These are phyloP conservation scores for Callitettix versicolor DNA, from an alignment of 1,140 invertebrate genomes.

Conservation along the genomic window DNA sequence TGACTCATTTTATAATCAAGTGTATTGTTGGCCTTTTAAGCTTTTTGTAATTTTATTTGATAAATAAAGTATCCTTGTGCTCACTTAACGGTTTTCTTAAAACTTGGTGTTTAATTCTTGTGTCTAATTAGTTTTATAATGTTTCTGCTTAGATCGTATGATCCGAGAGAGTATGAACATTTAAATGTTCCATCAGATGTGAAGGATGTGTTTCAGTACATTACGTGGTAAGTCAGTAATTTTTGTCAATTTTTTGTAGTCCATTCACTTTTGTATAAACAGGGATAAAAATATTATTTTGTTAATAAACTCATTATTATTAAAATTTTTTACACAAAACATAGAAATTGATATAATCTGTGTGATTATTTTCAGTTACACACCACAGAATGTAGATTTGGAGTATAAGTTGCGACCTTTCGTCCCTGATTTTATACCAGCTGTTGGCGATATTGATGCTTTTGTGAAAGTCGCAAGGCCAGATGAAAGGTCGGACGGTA, in stretches of 20 bases:
- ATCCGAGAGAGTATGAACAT: constrained; percentile 75
- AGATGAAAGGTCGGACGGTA: constrained; percentile 53
- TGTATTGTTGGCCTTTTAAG: too few relatives aligned
- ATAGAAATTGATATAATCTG: too few relatives aligned
- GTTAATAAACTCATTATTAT: too few relatives aligned
- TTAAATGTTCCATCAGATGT: constrained; percentile 73
- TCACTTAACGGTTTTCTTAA: too few relatives aligned
- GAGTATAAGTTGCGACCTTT: constrained; percentile 88
- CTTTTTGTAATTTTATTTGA: too few relatives aligned
- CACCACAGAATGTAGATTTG: constrained; percentile 81
- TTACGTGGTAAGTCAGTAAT: constrained; percentile 57
- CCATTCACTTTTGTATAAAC: too few relatives aligned
- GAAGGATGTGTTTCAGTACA: constrained; percentile 88
- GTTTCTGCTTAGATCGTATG: constrained; percentile 48
- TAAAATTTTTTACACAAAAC: too few relatives aligned
- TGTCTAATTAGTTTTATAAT: not conserved
- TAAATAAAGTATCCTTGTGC: too few relatives aligned
- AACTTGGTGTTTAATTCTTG: too few relatives aligned
- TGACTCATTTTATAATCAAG: too few relatives aligned
- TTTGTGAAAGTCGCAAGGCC: constrained; percentile 88
- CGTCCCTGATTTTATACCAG: constrained; percentile 92
- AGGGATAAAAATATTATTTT: too few relatives aligned
- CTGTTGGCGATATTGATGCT: constrained; percentile 95
- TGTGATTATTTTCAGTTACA: constrained; percentile 71
- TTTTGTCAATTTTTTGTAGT: too few relatives aligned